Conservation (phyloP, 2,888 invertebrate genomes). For the Lochmaea capreae region DNA sequence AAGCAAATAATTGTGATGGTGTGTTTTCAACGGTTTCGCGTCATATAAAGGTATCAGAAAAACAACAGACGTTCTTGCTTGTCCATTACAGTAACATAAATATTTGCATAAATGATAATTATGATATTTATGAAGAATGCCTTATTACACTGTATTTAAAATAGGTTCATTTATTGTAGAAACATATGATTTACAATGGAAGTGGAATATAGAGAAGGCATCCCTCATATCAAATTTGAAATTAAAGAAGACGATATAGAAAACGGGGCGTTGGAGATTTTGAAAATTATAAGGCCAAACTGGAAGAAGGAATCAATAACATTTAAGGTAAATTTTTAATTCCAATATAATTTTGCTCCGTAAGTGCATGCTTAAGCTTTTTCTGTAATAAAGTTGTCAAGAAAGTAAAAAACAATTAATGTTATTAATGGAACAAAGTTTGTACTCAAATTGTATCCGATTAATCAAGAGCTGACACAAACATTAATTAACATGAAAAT, state of each 20-base stretch:
- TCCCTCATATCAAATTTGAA: constrained; percentile 50
- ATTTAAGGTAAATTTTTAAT: constrained; percentile 75
- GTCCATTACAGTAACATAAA: too few relatives aligned
- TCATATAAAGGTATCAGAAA: too few relatives aligned
- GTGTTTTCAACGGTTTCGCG: too few relatives aligned
- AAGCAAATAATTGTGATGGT: too few relatives aligned
- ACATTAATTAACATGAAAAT: too few relatives aligned
- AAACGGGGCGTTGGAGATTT: constrained; percentile 75
- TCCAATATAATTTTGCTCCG: neutral
- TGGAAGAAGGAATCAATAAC: constrained; percentile 76
- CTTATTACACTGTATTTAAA: neutral
- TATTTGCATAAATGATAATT: neutral
- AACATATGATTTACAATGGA: neutral
- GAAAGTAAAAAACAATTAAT: too few relatives aligned
- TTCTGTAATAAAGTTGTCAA: too few relatives aligned
- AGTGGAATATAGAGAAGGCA: constrained; percentile 3
- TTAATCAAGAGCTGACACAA: too few relatives aligned
- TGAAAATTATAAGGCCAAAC: constrained; percentile 75
- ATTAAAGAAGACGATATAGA: constrained; percentile 74
- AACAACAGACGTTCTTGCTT: too few relatives aligned
- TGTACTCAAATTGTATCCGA: too few relatives aligned
- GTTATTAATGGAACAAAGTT: too few relatives aligned
- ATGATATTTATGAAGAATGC: neutral
- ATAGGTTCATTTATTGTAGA: neutral
- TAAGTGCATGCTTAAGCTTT: too few relatives aligned